Conservation (phyloP, 2,888 invertebrate genomes). For the Acholoe squamosa region DNA sequence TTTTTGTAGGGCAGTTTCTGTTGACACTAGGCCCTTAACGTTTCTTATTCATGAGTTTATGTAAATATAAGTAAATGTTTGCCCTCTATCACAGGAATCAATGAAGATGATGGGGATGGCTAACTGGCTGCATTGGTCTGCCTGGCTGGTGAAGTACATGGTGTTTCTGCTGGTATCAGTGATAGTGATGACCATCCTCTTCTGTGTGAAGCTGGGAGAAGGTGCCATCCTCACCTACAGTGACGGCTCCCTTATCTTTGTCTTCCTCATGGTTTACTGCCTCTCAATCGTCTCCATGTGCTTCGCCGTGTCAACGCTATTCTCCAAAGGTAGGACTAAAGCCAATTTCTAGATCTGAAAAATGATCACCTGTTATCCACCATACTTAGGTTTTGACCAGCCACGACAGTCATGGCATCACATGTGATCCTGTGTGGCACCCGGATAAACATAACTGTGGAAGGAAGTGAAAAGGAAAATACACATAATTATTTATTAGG, state of each 20-base stretch:
- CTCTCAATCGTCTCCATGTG: constrained; percentile 89
- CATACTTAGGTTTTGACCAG: too few relatives aligned
- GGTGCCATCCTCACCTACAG: constrained; percentile 87
- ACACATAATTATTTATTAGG: too few relatives aligned
- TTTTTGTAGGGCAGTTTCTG: too few relatives aligned
- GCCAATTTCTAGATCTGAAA: too few relatives aligned
- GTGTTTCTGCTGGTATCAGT: constrained; percentile 87
- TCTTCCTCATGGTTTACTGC: constrained; percentile 89
- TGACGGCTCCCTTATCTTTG: constrained; percentile 87
- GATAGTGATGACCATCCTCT: constrained; percentile 81
- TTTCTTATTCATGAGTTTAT: too few relatives aligned
- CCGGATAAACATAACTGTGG: too few relatives aligned
- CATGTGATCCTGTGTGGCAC: too few relatives aligned
- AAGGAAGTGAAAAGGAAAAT: too few relatives aligned
- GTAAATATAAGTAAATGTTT: too few relatives aligned
- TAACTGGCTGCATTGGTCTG: constrained; percentile 91
- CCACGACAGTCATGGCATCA: too few relatives aligned
- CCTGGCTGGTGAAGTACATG: constrained; percentile 92
- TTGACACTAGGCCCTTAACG: too few relatives aligned
- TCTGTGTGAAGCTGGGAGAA: constrained; percentile 75
- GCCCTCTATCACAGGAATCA: constrained; percentile 87
- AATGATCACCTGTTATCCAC: too few relatives aligned
- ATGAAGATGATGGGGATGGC: constrained; percentile 95
- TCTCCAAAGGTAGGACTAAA: constrained; percentile 88
- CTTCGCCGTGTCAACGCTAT: constrained; percentile 91